Base-by-base conservation (phyloP, 2,113 vertebrate genomes). In the Henicopernis longicauda region DNA sequence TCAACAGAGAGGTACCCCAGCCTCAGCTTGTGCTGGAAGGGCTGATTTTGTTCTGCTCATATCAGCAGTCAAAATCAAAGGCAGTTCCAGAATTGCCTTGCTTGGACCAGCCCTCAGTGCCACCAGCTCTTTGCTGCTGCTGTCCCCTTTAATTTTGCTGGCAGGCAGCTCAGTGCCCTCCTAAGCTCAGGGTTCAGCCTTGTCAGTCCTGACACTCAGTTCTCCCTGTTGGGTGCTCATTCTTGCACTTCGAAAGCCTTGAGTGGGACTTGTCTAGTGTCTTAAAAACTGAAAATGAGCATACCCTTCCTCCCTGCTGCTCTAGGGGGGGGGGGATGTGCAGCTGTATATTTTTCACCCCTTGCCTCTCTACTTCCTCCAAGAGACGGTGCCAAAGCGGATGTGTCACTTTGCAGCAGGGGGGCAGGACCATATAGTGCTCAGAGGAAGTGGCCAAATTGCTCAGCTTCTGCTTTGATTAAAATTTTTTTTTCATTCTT, bases 401-500 rank as follows among this genome's bases (percentile, higher is more conserved):
- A 97, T 94, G 66, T 93, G 77, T 85, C 91, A 57, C 70, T 91
- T 92, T 82, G 69, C 93, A 96, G 89, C 81, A 82, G 84, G 73
- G 65, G 16, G 89, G 83, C 81, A 86, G 81, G 69, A 82, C 5
- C 13, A 74, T 78, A 6, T 47, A 86, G 59, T 22, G 58, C 58
- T 65, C 62, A 73, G 89, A 32, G 90, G 95, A 96, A 95, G 94
- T 82, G 58, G 79, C 79, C 67, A 61, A 95, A 84, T 45, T 62
- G 44, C 74, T 95, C 78, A 70, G 74, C 70, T 96, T 94, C 96
- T 97, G 94, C 92, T 96, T 92, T 96, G 49, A 76, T 94, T 89
- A 86, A 55, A 83, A 3, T 17, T 8, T 32, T 67, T 45, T 70
- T 89, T 80, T 57, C 32, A 31, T 94, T 94, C 91, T 74, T 86